Evolutionary conservation across 2,113 vertebrate species (phyloP).

Genomic region (Phrynosoma platyrhinos): DNA sequence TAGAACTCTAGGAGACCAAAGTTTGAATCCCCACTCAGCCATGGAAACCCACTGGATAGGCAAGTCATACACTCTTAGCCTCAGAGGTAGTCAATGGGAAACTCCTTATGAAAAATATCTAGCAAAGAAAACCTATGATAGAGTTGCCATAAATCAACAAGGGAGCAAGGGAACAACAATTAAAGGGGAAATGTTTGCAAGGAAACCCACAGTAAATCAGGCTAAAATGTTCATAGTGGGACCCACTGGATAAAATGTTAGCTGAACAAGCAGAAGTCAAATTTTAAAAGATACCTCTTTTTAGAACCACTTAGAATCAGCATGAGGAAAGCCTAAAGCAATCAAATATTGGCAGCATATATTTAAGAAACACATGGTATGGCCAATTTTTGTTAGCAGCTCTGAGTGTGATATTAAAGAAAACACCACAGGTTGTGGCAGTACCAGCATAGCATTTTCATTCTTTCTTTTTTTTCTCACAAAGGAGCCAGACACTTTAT

Average conservation of each 20-base stretch:
- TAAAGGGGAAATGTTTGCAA: neutral
- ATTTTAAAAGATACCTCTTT: neutral
- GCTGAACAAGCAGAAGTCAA: slow-evolving; percentile 11
- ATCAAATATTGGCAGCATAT: neutral
- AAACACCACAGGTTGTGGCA: neutral
- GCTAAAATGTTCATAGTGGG: neutral
- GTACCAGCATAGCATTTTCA: accelerated
- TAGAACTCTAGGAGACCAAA: too few relatives aligned
- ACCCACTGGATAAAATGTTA: neutral
- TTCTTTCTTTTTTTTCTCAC: neutral
- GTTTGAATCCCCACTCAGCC: too few relatives aligned
- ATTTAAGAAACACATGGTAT: slow-evolving; percentile 9
- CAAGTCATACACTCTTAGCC: too few relatives aligned
- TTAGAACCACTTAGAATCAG: neutral
- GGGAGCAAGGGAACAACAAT: neutral
- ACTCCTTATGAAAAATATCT: too few relatives aligned
- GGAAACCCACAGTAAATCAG: neutral
- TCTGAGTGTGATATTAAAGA: neutral
- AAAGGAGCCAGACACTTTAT: neutral
- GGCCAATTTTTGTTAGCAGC: slow-evolving; percentile 31
- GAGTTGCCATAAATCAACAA: too few relatives aligned
- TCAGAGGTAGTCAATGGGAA: too few relatives aligned
- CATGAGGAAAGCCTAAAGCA: neutral
- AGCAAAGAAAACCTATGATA: too few relatives aligned
- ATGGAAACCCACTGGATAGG: too few relatives aligned